These are phyloP conservation scores for Sebastes schlegelii DNA, from an alignment of 2,113 vertebrate species.

Conservation along the genomic window DNA sequence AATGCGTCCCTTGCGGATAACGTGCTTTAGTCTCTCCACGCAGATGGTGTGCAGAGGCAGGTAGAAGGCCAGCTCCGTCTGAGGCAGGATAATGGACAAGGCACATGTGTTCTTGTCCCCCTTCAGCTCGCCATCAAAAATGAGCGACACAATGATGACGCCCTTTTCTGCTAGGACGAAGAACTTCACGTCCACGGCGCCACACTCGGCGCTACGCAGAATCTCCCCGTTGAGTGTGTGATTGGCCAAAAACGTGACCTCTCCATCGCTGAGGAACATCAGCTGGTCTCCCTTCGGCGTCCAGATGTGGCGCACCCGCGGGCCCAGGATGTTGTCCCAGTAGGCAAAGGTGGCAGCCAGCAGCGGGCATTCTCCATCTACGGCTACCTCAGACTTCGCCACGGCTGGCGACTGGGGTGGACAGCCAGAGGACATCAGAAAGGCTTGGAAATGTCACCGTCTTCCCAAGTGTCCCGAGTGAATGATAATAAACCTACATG, in stretches of 20 bases:
- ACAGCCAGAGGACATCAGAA: conserved; percentile 90
- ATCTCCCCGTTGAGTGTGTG: conserved; percentile 99
- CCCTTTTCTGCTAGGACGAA: conserved; percentile 97
- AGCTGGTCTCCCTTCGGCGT: conserved; percentile 89
- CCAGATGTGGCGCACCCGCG: conserved; percentile 97
- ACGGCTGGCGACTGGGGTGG: conserved; percentile 97
- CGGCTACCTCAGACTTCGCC: conserved; percentile 92
- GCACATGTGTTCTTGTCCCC: conserved; percentile 98
- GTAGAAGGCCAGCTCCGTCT: conserved; percentile 94
- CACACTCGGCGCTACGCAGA: conserved; percentile 94
- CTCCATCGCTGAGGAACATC: conserved; percentile 91
- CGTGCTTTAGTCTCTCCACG: conserved; percentile 95
- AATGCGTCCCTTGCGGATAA: conserved; percentile 96
- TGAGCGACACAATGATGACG: conserved; percentile 96
- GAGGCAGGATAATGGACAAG: conserved; percentile 95
- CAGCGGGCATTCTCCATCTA: conserved; percentile 94
- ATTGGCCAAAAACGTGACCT: conserved; percentile 97
- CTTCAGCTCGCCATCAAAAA: conserved; percentile 98
- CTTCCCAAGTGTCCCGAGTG: not conserved
- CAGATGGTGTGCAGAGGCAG: conserved; percentile 94
- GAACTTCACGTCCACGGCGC: conserved; percentile 98
- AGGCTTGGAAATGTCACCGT: not conserved
- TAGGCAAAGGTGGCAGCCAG: conserved; percentile 97
- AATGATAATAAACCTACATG: conserved; percentile 20
- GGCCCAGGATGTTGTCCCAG: conserved; percentile 99